phyloP scores from a whole-genome alignment of 2,797 vertebrate genomes.

The Melanogrammus aeglefinus region DNA sequence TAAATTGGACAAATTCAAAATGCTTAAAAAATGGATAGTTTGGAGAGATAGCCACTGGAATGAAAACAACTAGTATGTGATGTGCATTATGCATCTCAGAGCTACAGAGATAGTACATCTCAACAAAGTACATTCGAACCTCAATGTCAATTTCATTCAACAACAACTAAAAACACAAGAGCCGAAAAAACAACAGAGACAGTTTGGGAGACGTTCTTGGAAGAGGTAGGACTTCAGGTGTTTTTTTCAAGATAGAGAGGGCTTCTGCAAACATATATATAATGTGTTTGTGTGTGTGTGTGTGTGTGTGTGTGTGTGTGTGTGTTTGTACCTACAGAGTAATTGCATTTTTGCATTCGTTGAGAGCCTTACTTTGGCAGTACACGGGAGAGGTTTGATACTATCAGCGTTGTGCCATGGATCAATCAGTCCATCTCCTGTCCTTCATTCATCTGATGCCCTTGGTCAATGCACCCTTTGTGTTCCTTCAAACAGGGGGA shows the following conservation, averaged over 20 bases:
- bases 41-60: not conserved
- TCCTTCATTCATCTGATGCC: conserved; percentile 15
- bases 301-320: not conserved
- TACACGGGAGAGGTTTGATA: not conserved
- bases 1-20: not conserved
- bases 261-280: not conserved
- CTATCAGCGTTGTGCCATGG: not conserved
- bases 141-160: not conserved
- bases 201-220: not conserved
- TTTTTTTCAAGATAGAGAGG: not conserved
- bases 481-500: conserved; percentile 34
- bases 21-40: not conserved
- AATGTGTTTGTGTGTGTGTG: not conserved
- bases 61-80: not conserved
- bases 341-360: not conserved
- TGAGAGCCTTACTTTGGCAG: not conserved
- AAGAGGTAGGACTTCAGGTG: not conserved
- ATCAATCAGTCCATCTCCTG: not conserved
- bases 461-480: conserved; percentile 17
- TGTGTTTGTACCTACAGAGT: conserved; percentile 3
- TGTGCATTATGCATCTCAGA: not conserved
- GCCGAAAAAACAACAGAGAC: not conserved
- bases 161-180: too few species aligned
- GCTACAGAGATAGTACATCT: not conserved
- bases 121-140: not conserved